Evolutionary conservation across 2,888 invertebrate genomes (phyloP), one percentile per base, ranked within the genome.

Genomic region (Aelia acuminata): DNA sequence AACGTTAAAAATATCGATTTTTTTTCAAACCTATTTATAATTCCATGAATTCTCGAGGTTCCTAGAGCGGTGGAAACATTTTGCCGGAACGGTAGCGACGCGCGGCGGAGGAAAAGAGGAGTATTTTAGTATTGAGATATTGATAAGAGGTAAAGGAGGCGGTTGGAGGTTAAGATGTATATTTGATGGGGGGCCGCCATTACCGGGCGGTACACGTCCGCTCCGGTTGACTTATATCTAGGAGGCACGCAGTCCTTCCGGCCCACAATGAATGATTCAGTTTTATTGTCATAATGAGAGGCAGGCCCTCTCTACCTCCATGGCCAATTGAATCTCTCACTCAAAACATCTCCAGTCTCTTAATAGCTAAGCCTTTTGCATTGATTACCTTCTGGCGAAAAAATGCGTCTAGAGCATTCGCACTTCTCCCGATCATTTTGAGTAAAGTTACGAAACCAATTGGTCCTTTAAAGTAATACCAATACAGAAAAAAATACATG

Each of bases 251-350:
- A 85, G 48, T 10, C 53, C 35, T 1, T 10, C 26, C 85, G 8
- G 0, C 4, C 39, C 85, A 57, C 85, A 85, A 85, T 85, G n/a
- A 85, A 85, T 85, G 85, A 85, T 85, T 85, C 85, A 85, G 57
- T 57, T 85, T 85, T 85, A 85, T 85, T 85, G 85, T 85, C 57
- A 85, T 85, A 85, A 85, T 85, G 85, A 85, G 85, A n/a, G n/a
- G 43, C n/a, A 35, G 39, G n/a, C 11, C 15, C 43, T 39, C 43
- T 11, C 80, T 43, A 0, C 43, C 11, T 4, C 43, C n/a, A 0
- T 5, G 22, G 22, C 43, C 80, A 80, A 80, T 80, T 80, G 80
- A 80, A 80, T 80, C 80, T 80, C 80, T 80, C 11, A n/a, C 39
- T 80, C 43, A 47, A 47, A 47, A n/a, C 31, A 18, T 47, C 43